Base-by-base conservation (phyloP, 2,113 vertebrate genomes). In the Hemiprocne comata region DNA sequence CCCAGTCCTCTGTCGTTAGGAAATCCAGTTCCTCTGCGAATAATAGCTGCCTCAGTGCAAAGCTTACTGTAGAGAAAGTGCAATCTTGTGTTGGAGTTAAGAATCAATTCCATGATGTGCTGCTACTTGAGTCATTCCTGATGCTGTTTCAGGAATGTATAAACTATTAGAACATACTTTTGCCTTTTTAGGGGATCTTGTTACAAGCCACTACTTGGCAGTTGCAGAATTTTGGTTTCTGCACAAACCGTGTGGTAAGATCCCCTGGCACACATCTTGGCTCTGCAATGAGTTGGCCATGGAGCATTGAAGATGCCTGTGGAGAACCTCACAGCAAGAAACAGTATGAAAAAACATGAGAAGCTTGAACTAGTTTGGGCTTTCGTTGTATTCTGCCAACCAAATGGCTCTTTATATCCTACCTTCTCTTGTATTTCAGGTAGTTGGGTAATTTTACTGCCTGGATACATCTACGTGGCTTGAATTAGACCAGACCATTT, bases 121-220 rank as follows among this genome's bases (percentile, higher is more conserved):
- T 71, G 48, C 44, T 89, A 10, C 42, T 88, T 7, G 34, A 53
- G 36, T 65, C 0, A 0, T 91, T 94, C 72, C 61, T 72, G 57
- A 33, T 81, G 44, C 72, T 85, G 48, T 96, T 94, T 92, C 73
- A 79, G 44, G 71, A 38, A 29, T 87, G 70, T 73, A 40, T 60
- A 40, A 95, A 62, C 40, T 73, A 19, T 81, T 85, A 40, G 69
- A 73, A 90, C 73, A 84, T 92, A 73, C 6, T 72, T 96, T n/a
- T 71, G 62, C 62, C 58, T 93, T 95, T 96, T 90, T 62, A 94
- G 78, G 79, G 50, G 36, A 69, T 96, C 38, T 76, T 86, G 31
- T 94, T 86, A 72, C 40, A 85, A 85, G 29, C 34, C 36, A 17
- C 55, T 87, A 4, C 54, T 87, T 51, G 44, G 15, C 79, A 74